A percentile compares a stretch with the other conserved stretches of the same genome.
phyloP scores from a whole-genome alignment of 1,140 invertebrate genomes.

The Bilobella aurantiaca region DNA sequence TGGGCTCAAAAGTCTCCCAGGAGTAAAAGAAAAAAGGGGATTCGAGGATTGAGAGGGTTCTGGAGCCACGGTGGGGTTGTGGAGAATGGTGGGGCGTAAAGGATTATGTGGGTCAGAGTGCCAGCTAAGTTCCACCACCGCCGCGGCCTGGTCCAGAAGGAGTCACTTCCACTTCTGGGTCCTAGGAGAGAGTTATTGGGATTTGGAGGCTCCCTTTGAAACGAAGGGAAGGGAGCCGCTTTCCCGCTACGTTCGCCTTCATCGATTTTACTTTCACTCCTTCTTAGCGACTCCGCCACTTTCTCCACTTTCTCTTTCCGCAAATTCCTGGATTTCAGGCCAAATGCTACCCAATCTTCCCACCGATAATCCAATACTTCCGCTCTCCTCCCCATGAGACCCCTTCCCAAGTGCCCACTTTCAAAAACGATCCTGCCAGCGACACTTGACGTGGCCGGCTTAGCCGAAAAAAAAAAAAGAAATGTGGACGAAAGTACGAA shows the following conservation, averaged over 20 bases:
- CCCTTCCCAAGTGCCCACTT: not conserved
- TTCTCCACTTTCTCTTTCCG: not conserved
- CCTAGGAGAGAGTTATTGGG: not conserved
- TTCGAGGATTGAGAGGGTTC: too few relatives aligned
- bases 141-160: too few relatives aligned
- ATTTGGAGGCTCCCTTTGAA: not conserved
- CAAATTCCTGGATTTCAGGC: not conserved
- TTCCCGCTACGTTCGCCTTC: conserved; percentile 5
- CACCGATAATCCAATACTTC: conserved; percentile 5
- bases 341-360: not conserved
- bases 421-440: too few relatives aligned
- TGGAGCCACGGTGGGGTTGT: too few relatives aligned
- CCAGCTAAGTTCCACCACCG: not conserved
- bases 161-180: not conserved
- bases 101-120: not conserved
- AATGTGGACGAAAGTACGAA: too few relatives aligned
- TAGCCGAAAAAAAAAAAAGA: too few relatives aligned
- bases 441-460: too few relatives aligned
- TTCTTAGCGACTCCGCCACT: not conserved
- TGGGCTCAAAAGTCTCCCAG: not conserved
- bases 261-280: conserved; percentile 11
- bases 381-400: not conserved
- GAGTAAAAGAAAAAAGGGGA: not conserved
- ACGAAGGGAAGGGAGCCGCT: not conserved
- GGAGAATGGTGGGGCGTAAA: too few relatives aligned